phyloP scores from a whole-genome alignment of 2,797 vertebrate species.

The Pelobates cultripes region DNA sequence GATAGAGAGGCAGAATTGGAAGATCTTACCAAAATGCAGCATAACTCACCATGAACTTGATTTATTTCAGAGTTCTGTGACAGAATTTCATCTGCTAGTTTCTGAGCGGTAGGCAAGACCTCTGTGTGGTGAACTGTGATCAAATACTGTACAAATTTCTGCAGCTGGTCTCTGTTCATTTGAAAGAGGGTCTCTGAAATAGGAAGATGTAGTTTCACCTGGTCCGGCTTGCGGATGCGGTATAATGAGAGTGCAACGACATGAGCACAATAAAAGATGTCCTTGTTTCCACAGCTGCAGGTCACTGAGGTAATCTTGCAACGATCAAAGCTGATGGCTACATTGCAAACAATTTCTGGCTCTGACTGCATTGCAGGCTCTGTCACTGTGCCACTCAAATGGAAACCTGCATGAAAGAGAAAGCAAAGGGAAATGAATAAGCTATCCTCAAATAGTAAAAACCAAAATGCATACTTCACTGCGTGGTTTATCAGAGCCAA shows the following conservation, averaged over 20 bases:
- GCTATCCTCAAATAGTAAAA: background rate
- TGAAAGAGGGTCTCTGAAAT: constrained; percentile 99
- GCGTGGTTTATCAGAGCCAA: no score
- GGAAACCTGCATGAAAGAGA: constrained; percentile 81
- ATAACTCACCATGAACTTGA: constrained; percentile 94
- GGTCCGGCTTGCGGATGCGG: constrained; percentile 95
- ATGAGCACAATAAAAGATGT: constrained; percentile 99
- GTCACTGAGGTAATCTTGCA: constrained; percentile 99
- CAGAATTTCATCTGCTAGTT: constrained; percentile 96
- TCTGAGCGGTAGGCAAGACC: constrained; percentile 97
- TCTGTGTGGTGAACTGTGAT: constrained; percentile 98
- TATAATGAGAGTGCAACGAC: constrained; percentile 97
- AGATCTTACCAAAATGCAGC: background rate
- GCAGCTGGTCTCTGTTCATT: constrained; percentile 98
- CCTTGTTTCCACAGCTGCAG: constrained; percentile 97
- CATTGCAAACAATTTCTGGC: constrained; percentile 92
- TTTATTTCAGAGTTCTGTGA: constrained; percentile 99
- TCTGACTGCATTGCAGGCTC: constrained; percentile 91
- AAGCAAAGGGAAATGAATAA: background rate
- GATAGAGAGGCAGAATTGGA: background rate
- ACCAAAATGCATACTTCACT: background rate
- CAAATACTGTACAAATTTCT: constrained; percentile 99
- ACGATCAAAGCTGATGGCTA: constrained; percentile 98
- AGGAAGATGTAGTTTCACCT: constrained; percentile 98
- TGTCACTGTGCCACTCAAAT: constrained; percentile 95